Evolutionary conservation across 2,113 vertebrate species (phyloP).

Genomic region (Catharus minimus): DNA sequence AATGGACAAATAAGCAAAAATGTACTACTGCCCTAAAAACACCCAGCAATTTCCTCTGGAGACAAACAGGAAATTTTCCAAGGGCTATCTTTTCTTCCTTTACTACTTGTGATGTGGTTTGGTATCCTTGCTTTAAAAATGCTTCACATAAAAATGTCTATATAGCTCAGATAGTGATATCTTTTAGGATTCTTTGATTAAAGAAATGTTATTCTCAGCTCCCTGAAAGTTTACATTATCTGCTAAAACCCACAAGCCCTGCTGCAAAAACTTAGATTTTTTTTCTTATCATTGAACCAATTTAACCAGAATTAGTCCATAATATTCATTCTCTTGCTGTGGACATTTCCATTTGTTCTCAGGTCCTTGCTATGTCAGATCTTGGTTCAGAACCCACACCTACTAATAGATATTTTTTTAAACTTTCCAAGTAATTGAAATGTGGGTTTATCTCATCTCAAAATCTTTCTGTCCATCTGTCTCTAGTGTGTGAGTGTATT

Average conservation of each 20-base stretch:
- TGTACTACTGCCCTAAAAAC: neutral
- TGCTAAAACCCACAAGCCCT: neutral
- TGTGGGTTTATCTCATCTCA: neutral
- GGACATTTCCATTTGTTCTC: neutral
- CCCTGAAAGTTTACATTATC: neutral
- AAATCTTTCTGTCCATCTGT: neutral
- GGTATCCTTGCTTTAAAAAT: neutral
- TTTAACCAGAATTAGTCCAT: neutral
- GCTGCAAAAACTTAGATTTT: neutral
- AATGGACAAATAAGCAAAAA: conserved; percentile 13
- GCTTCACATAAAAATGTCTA: neutral
- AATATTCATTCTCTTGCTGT: neutral
- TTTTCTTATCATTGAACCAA: neutral
- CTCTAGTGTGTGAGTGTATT: neutral
- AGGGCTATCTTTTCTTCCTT: conserved; percentile 17
- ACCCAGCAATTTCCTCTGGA: conserved; percentile 33
- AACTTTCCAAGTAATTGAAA: neutral
- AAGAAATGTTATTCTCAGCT: accelerated
- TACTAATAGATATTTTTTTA: accelerated
- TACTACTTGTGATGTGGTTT: neutral
- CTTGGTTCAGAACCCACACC: neutral
- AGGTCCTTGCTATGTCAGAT: neutral
- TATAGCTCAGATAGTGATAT: neutral
- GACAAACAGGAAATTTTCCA: conserved; percentile 48
- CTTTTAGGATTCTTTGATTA: neutral